phyloP scores from a whole-genome alignment of 2,797 vertebrate species.

The Odontamblyopus lacepedii region DNA sequence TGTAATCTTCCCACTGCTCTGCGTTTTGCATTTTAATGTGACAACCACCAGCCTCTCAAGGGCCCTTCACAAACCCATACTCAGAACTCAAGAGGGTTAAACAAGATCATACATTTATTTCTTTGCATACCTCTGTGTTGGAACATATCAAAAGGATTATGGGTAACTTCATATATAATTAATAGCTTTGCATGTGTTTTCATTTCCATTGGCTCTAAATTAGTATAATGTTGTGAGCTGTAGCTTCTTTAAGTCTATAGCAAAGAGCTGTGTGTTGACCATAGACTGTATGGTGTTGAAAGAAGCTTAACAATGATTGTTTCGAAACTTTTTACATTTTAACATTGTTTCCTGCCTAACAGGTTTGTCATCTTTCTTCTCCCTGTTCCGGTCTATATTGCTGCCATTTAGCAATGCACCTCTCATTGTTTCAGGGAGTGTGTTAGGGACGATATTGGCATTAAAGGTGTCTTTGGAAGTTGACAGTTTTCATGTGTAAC shows the following conservation, averaged over 20 bases:
- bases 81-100: slow-evolving; percentile 15
- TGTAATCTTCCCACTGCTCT: neutral
- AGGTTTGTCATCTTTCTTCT: slow-evolving; percentile 20
- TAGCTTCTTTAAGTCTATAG: slow-evolving; percentile 10
- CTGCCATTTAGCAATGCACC: slow-evolving; percentile 11
- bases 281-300: neutral
- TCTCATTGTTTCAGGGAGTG: slow-evolving; percentile 15
- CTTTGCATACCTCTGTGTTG: neutral
- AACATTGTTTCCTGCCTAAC: slow-evolving; percentile 29
- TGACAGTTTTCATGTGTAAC: slow-evolving; percentile 19
- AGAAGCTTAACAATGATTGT: slow-evolving; percentile 4
- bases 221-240: neutral
- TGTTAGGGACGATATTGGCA: slow-evolving; percentile 15
- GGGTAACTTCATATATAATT: slow-evolving; percentile 18
- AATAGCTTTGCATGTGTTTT: slow-evolving; percentile 27
- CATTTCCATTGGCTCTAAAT: neutral
- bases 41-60: neutral
- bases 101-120: neutral
- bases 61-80: slow-evolving; percentile 1
- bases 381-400: slow-evolving; percentile 21
- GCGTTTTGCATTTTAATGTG: neutral
- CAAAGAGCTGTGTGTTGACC: neutral
- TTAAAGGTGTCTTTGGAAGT: neutral
- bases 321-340: neutral
- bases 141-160: neutral